Percentiles rank a stretch among this genome's conserved stretches.
phyloP scores from a whole-genome alignment of 2,113 vertebrate genomes.

The Xenotilapia flavipinnis region DNA sequence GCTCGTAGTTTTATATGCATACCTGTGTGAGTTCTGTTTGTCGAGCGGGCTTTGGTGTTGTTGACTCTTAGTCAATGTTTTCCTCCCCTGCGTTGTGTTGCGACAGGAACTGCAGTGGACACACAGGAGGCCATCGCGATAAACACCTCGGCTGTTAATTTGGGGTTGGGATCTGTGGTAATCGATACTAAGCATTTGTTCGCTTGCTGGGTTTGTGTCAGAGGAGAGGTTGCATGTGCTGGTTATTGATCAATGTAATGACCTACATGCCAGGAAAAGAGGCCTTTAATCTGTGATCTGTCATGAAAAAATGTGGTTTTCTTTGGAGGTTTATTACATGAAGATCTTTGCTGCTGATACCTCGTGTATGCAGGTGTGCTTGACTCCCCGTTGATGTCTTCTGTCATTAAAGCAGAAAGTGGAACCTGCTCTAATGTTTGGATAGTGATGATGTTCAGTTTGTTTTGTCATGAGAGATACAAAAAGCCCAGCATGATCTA shows the following conservation, averaged over 20 bases:
- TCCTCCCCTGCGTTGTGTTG: conserved; percentile 11
- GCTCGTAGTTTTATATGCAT: not conserved
- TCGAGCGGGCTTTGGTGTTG: not conserved
- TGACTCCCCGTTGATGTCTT: not conserved
- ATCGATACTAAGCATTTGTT: conserved; percentile 7
- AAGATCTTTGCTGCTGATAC: not conserved
- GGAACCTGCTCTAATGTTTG: conserved; percentile 39
- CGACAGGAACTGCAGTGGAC: conserved; percentile 9
- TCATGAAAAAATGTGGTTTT: not conserved
- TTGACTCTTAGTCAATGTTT: conserved; percentile 64
- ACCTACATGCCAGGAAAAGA: not conserved
- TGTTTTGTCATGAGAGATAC: conserved; percentile 41
- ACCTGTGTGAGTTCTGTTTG: conserved; percentile 29
- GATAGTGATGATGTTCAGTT: conserved; percentile 15
- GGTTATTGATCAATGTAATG: conserved; percentile 43
- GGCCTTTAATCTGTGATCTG: conserved; percentile 22
- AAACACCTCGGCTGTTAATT: conserved; percentile 7
- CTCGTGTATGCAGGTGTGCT: not conserved
- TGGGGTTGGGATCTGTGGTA: not conserved
- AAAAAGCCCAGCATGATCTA: conserved; percentile 33
- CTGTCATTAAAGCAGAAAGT: not conserved
- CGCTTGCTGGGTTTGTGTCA: not conserved
- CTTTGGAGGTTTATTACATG: not conserved
- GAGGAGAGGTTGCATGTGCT: not conserved
- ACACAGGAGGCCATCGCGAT: not conserved